Evolutionary conservation across 2,113 vertebrate species (phyloP).

Genomic region (Percina caprodes): DNA sequence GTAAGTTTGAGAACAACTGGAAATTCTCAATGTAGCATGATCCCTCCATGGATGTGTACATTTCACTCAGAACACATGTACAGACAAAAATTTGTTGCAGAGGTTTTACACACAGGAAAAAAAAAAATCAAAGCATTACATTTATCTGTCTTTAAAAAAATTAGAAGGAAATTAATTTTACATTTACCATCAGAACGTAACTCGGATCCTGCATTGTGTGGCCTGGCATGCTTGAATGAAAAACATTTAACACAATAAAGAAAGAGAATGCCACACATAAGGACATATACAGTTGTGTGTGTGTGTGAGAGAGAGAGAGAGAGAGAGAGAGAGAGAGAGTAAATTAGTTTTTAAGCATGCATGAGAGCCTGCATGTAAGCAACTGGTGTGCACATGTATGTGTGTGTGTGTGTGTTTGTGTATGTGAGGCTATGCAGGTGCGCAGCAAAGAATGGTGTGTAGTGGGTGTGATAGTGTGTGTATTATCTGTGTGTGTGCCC

Average conservation of each 20-base stretch:
- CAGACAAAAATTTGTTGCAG: conserved; percentile 50
- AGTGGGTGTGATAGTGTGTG: conserved; percentile 40
- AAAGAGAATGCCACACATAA: conserved; percentile 64
- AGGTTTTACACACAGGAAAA: conserved; percentile 18
- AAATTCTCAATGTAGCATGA: conserved; percentile 74
- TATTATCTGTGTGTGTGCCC: conserved; percentile 63
- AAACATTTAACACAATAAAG: conserved; percentile 72
- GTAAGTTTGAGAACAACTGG: conserved; percentile 59
- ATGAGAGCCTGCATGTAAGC: conserved; percentile 61
- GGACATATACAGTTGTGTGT: conserved; percentile 48
- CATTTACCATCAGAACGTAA: conserved; percentile 64
- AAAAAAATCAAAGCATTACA: conserved; percentile 28
- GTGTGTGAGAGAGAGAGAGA: too few species aligned
- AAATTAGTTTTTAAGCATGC: conserved; percentile 47
- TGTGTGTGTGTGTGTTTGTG: conserved; percentile 7
- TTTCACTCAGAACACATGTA: conserved; percentile 45
- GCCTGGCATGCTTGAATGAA: conserved; percentile 85
- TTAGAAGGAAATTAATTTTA: conserved; percentile 58
- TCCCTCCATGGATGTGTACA: conserved; percentile 68
- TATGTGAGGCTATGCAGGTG: background rate
- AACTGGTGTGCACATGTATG: conserved; percentile 18
- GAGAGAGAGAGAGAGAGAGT: conserved; percentile 10
- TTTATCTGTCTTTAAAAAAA: conserved; percentile 36
- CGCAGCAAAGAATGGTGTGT: conserved; percentile 18
- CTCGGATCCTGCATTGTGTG: conserved; percentile 81